Conservation (phyloP, 2,888 invertebrate species). For the Ommatoiulus sabulosus region DNA sequence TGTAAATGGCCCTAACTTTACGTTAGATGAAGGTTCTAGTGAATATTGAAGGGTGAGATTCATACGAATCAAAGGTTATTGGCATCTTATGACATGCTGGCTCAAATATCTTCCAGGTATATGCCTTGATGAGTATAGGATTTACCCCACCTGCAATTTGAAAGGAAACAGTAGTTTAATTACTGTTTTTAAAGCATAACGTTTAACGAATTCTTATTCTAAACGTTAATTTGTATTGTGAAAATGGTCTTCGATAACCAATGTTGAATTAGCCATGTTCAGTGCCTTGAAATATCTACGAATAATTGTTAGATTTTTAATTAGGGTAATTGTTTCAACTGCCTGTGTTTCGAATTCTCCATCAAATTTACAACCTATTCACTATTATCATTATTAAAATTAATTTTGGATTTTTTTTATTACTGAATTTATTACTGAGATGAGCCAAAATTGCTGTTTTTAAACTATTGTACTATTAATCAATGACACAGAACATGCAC, state of each 20-base stretch:
- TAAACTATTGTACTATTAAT: not conserved
- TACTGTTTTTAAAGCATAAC: slow-evolving; percentile 13
- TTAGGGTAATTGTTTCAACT: slow-evolving; percentile 6
- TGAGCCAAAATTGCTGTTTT: not conserved
- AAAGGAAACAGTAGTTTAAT: not conserved
- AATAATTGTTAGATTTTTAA: not conserved
- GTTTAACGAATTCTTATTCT: not conserved
- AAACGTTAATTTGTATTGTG: not conserved
- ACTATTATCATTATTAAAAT: not conserved
- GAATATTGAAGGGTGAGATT: not conserved
- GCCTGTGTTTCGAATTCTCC: not conserved
- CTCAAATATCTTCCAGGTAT: slow-evolving; percentile 13
- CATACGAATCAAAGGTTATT: not conserved
- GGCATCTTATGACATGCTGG: not conserved
- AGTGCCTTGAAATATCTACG: slow-evolving; percentile 17
- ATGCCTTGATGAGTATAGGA: not conserved
- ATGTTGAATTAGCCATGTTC: slow-evolving; percentile 12
- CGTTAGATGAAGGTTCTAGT: not conserved
- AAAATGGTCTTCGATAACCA: not conserved
- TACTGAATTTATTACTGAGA: not conserved
- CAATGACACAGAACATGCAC: not conserved
- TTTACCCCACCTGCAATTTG: not conserved
- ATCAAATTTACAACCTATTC: not conserved
- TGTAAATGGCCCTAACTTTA: not conserved
- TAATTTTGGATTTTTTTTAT: not conserved